Evolutionary conservation across 2,113 vertebrate genomes (phyloP), one percentile per base, ranked within the genome.

Genomic region (Heliornis fulica): DNA sequence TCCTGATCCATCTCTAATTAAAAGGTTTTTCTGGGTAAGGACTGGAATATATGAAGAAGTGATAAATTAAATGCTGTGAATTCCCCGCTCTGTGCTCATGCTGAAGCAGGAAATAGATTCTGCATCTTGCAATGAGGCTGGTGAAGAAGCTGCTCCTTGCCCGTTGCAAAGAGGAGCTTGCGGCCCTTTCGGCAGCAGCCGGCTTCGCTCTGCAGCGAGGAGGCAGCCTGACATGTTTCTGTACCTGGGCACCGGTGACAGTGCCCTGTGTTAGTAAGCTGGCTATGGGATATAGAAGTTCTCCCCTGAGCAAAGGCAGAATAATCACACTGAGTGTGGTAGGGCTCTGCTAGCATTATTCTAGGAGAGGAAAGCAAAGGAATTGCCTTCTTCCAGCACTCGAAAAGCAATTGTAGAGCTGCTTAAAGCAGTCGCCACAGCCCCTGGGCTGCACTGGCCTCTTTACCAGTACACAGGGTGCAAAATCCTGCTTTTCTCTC

Each of bases 1-100:
- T 94, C 84, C 79, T 90, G 95, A 97, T 94, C 87, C 72, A 28
- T 4, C 88, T 95, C 93, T 97, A 96, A 98, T 97, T 96, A 96
- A 97, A 96, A 96, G 77, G 81, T 85, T 95, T 97, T 96, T 94
- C 81, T 91, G 84, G 77, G 83, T 94, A 93, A 96, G 83, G 94
- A 60, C 43, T 61, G 41, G 60, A 94, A 95, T 77, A 60, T 93
- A 74, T 38, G 89, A 96, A 95, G 87, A 94, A 93, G 64, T 68
- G 66, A 90, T 96, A 93, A 97, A 97, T 96, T 95, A 89, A 96
- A 84, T 0, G 2, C 11, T 81, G 36, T 4, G n/a, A 86, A 46
- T 94, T 97, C 56, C 87, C 74, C 4, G 22, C 81, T 61, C 88
- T 50, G 23, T 81, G 89, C 72, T 92, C 2, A 0, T 70, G 79